A percentile compares a stretch with the other conserved stretches of the same genome.
These are phyloP conservation scores for Antechinus flavipes DNA, from an alignment of 2,113 vertebrate species.

Conservation along the genomic window DNA sequence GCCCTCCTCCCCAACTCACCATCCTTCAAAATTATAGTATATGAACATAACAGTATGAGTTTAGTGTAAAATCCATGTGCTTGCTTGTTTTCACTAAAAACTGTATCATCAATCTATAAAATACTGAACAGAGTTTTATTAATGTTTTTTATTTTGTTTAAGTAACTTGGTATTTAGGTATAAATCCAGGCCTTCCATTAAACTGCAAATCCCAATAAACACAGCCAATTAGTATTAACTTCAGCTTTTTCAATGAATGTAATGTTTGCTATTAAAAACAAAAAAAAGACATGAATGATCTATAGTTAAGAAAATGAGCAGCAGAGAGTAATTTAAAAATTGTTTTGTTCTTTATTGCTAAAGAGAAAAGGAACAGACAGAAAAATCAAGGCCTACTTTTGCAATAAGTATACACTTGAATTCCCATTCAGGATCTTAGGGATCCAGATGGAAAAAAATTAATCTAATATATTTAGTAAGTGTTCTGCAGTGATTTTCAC, in stretches of 20 bases:
- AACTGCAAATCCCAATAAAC: conserved; percentile 41
- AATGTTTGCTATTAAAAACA: neutral
- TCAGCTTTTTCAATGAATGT: neutral
- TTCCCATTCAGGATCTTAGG: neutral
- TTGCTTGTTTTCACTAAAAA: neutral
- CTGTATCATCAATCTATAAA: conserved; percentile 29
- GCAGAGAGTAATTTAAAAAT: neutral
- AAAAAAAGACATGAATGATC: conserved; percentile 1
- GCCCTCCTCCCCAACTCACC: neutral
- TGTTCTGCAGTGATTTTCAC: neutral
- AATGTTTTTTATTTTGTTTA: conserved; percentile 49
- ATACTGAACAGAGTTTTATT: conserved; percentile 50
- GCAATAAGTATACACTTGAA: neutral
- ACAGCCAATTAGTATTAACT: neutral
- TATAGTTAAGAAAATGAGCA: conserved; percentile 31
- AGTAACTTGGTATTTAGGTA: conserved; percentile 60
- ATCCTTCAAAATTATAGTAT: conserved; percentile 3
- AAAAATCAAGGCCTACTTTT: neutral
- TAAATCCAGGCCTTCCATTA: conserved; percentile 21
- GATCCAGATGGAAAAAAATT: neutral
- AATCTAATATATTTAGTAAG: neutral
- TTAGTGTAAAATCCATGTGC: conserved; percentile 19
- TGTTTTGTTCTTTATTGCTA: neutral
- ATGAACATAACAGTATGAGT: neutral
- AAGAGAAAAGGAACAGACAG: neutral